Conservation (phyloP, 2,797 vertebrate genomes). For the Hafferia zeledoni region DNA sequence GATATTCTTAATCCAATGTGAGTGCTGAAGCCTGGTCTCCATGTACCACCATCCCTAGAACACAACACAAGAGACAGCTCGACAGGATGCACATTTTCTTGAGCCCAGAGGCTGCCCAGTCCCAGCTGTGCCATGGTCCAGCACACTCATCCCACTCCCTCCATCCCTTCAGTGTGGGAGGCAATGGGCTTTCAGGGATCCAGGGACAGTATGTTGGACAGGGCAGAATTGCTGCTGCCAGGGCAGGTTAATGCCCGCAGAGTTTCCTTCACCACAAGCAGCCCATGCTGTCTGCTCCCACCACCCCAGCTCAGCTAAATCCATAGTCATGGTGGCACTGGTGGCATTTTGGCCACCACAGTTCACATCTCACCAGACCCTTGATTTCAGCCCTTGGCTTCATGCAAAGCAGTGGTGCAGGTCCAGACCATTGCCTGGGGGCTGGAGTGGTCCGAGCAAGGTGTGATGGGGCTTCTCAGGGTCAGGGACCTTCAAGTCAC, state of each 20-base stretch:
- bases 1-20: not conserved
- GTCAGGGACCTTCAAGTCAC: not conserved
- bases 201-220: not conserved
- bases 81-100: accelerated
- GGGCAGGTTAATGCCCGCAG: not conserved
- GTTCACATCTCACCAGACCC: not conserved
- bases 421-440: not conserved
- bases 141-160: not conserved
- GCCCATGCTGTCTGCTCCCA: not conserved
- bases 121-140: not conserved
- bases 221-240: not conserved
- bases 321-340: not conserved
- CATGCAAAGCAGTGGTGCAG: accelerated
- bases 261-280: not conserved
- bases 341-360: not conserved
- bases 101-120: not conserved
- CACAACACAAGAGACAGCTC: not conserved
- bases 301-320: not conserved
- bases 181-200: not conserved
- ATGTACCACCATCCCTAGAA: not conserved
- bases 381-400: not conserved
- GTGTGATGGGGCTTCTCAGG: too few species aligned
- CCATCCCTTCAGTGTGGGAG: not conserved
- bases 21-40: not conserved
- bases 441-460: not conserved